A percentile compares a stretch with the other conserved stretches of the same genome.
Evolutionary conservation across 2,797 vertebrate species (phyloP).

Genomic region (Glossophaga mutica): DNA sequence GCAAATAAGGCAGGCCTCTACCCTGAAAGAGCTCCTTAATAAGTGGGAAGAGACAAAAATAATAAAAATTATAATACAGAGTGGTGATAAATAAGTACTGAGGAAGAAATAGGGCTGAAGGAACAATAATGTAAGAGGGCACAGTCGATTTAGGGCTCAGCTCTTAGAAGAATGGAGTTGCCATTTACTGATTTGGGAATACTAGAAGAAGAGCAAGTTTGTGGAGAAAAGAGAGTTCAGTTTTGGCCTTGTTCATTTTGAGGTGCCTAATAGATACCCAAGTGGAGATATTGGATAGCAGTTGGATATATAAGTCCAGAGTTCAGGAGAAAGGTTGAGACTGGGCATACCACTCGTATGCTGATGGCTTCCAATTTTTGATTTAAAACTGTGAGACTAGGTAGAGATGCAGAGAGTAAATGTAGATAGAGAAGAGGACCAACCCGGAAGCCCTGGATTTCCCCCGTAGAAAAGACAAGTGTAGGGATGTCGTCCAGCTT

Average conservation of each 20-base stretch:
- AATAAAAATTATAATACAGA: not conserved
- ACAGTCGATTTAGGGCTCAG: not conserved
- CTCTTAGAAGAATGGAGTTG: not conserved
- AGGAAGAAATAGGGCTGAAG: not conserved
- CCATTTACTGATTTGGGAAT: not conserved
- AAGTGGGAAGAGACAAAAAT: not conserved
- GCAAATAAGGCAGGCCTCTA: not conserved
- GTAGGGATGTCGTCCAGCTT: not conserved
- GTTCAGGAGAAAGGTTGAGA: not conserved
- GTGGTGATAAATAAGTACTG: not conserved
- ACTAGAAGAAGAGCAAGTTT: not conserved
- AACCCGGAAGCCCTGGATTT: not conserved
- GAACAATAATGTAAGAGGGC: not conserved
- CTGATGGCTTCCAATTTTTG: not conserved
- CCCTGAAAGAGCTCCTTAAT: not conserved
- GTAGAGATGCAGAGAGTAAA: not conserved
- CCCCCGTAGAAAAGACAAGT: not conserved
- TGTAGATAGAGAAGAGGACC: not conserved
- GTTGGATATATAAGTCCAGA: not conserved
- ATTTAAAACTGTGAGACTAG: not conserved
- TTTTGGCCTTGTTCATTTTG: conserved; percentile 7
- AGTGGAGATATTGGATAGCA: not conserved
- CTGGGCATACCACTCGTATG: not conserved
- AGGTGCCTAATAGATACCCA: not conserved
- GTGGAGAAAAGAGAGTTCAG: not conserved